These are phyloP conservation scores for Cygnus atratus DNA, from an alignment of 2,113 vertebrate genomes.

Conservation along the genomic window DNA sequence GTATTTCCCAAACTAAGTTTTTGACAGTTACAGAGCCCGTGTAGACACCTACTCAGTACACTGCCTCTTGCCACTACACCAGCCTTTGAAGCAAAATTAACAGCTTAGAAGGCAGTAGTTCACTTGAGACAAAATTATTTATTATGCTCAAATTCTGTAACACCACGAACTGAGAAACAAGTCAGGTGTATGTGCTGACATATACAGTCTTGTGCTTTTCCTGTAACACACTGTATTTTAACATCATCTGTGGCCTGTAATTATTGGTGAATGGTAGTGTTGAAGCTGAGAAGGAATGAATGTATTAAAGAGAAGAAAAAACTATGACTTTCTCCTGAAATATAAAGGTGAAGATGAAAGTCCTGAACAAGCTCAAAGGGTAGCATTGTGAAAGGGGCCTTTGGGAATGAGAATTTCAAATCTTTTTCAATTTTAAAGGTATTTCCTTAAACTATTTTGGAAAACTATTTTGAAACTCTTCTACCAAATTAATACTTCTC, in stretches of 20 bases:
- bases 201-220: neutral
- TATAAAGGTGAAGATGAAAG: neutral
- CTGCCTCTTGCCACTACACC: neutral
- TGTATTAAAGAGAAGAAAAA: neutral
- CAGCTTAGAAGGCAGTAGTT: neutral
- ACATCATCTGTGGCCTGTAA: neutral
- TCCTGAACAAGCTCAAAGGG: neutral
- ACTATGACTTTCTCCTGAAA: neutral
- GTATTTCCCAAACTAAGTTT: neutral
- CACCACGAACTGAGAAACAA: neutral
- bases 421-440: neutral
- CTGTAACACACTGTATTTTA: neutral
- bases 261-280: neutral
- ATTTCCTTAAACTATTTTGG: neutral
- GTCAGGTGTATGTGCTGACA: neutral
- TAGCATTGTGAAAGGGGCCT: neutral
- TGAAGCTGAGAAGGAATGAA: neutral
- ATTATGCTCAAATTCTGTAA: neutral
- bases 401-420: neutral
- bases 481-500: neutral
- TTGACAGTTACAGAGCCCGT: neutral
- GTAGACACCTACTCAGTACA: neutral
- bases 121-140: neutral
- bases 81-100: neutral
- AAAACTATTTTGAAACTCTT: neutral